A percentile compares a stretch with the other conserved stretches of the same genome.
Conservation (phyloP, 2,113 vertebrate genomes). For the Pelecanoides urinatrix region DNA sequence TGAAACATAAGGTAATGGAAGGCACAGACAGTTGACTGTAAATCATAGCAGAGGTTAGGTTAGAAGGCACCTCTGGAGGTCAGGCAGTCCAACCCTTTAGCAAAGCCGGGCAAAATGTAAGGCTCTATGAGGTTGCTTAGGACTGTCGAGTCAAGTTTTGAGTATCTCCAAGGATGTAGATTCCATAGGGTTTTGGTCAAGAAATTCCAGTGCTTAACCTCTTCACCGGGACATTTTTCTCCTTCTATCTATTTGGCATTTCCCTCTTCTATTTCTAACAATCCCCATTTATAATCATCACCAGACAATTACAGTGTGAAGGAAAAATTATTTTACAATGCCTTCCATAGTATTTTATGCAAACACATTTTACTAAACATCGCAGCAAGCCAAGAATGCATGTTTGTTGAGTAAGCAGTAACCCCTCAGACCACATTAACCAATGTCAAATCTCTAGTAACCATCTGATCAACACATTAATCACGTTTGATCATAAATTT, state of each 20-base stretch:
- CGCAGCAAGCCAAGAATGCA: background rate
- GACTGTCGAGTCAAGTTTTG: background rate
- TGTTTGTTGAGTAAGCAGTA: background rate
- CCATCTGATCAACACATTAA: background rate
- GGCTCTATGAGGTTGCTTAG: background rate
- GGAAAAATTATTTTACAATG: background rate
- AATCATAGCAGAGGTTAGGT: background rate
- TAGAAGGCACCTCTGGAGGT: background rate
- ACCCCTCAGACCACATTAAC: background rate
- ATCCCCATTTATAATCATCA: background rate
- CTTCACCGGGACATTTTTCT: background rate
- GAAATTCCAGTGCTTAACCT: background rate
- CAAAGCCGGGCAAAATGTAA: background rate
- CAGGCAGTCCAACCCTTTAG: background rate
- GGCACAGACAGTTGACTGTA: background rate
- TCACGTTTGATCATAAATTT: background rate
- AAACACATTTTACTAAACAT: background rate
- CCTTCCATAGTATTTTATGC: background rate
- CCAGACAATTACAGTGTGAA: background rate
- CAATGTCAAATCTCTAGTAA: background rate
- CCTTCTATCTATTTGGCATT: background rate
- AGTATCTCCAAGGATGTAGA: background rate
- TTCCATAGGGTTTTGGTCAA: background rate
- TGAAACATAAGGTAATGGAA: background rate
- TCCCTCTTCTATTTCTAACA: background rate